Conservation (phyloP, 2,797 vertebrate genomes). For the Bufotes viridis region DNA sequence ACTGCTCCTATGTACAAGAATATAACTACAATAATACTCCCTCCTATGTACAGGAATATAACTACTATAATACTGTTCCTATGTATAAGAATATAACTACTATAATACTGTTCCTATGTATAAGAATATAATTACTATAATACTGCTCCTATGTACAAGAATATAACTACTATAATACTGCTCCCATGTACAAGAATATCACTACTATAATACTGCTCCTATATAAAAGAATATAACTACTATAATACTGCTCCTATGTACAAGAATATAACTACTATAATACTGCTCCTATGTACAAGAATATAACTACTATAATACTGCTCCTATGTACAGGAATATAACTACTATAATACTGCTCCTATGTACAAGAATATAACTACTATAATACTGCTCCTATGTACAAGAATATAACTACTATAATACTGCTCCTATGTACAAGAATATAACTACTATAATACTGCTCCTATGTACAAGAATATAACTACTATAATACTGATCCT, state of each 20-base stretch:
- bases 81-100: constrained; percentile 3
- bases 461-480: background rate
- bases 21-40: background rate
- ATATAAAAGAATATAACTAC: constrained; percentile 5
- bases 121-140: constrained; percentile 13
- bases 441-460: constrained; percentile 8
- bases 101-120: constrained; percentile 4
- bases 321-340: constrained; percentile 16
- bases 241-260: constrained; percentile 3
- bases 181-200: background rate
- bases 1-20: background rate
- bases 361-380: constrained; percentile 16
- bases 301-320: constrained; percentile 27
- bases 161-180: constrained; percentile 21
- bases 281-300: background rate
- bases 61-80: background rate
- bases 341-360: constrained; percentile 8
- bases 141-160: background rate
- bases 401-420: constrained; percentile 9
- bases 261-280: constrained; percentile 16
- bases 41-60: background rate
- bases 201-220: constrained; percentile 14
- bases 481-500: constrained; percentile 7
- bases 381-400: background rate
- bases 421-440: background rate